Percentiles rank a stretch among this genome's conserved stretches.
Conservation (phyloP, 2,888 invertebrate species). For the Drosophila niveifrons region DNA sequence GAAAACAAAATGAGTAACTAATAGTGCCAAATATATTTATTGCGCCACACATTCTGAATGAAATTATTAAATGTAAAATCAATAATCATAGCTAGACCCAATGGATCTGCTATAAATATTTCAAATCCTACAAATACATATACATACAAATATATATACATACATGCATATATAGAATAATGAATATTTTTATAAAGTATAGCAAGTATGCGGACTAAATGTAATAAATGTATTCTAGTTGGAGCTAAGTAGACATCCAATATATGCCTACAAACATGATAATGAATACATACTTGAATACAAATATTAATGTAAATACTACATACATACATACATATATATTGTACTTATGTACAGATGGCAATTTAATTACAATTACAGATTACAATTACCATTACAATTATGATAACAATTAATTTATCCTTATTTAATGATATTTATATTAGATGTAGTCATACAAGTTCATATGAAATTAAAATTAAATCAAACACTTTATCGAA, state of each 20-base stretch:
- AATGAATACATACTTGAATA: conserved; percentile 28
- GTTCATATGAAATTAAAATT: conserved; percentile 27
- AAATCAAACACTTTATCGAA: conserved; percentile 59
- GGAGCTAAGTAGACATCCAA: conserved; percentile 51
- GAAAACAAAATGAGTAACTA: conserved; percentile 48
- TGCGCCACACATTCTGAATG: conserved; percentile 66
- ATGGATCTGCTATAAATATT: conserved; percentile 43
- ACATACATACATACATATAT: conserved; percentile 34
- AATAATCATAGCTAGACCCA: conserved; percentile 44
- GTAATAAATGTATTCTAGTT: conserved; percentile 48
- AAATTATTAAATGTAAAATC: conserved; percentile 39
- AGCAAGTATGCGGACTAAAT: conserved; percentile 61
- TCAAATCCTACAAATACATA: conserved; percentile 39
- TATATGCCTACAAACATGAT: conserved; percentile 27
- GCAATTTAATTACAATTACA: conserved; percentile 46
- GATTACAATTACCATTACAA: conserved; percentile 35
- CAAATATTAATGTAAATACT: conserved; percentile 30
- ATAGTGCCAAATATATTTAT: conserved; percentile 78
- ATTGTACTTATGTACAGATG: conserved; percentile 38
- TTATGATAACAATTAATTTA: conserved; percentile 31
- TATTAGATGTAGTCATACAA: conserved; percentile 34
- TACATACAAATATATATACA: conserved; percentile 43
- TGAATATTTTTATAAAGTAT: conserved; percentile 72
- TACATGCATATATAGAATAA: conserved; percentile 45
- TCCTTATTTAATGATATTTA: conserved; percentile 38